A percentile compares a stretch with the other conserved stretches of the same genome.
phyloP scores from a whole-genome alignment of 2,797 vertebrate species.

The Craterocephalus amniculus region DNA sequence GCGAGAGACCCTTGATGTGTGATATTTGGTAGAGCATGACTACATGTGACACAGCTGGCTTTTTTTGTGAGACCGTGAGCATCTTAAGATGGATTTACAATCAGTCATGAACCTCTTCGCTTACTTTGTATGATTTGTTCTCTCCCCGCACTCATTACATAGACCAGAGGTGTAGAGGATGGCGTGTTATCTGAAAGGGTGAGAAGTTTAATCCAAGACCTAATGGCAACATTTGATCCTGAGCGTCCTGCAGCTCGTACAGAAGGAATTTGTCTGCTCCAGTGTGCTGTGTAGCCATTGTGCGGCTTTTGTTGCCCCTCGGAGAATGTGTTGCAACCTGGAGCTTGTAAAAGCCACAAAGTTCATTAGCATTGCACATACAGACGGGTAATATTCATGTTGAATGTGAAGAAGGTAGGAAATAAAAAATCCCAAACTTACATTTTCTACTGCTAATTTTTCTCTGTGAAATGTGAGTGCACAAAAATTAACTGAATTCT shows the following conservation, averaged over 20 bases:
- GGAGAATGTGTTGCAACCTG: slow-evolving; percentile 17
- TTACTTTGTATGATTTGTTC: slow-evolving; percentile 56
- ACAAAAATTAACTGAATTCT: slow-evolving; percentile 14
- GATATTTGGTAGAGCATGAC: slow-evolving; percentile 68
- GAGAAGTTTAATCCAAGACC: slow-evolving; percentile 33
- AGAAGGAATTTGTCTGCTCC: slow-evolving; percentile 39
- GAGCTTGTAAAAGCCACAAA: slow-evolving; percentile 34
- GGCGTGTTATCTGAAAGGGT: slow-evolving; percentile 28
- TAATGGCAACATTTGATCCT: slow-evolving; percentile 29
- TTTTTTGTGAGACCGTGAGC: slow-evolving; percentile 54
- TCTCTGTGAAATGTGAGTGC: background rate
- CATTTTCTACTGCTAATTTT: background rate
- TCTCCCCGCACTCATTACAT: slow-evolving; percentile 63
- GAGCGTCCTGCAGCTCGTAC: background rate
- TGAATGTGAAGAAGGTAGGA: background rate
- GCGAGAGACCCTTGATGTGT: slow-evolving; percentile 71
- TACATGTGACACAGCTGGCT: slow-evolving; percentile 73
- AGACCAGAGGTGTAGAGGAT: slow-evolving; percentile 39
- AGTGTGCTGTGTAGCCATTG: slow-evolving; percentile 2
- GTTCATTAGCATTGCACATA: slow-evolving; percentile 16
- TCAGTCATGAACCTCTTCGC: slow-evolving; percentile 72
- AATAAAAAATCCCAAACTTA: background rate
- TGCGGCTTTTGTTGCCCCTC: slow-evolving; percentile 4
- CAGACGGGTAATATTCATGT: background rate
- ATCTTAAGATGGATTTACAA: slow-evolving; percentile 68